Evolutionary conservation across 64 coral and sea anemone genomes (phyloP), one percentile per base, ranked within the genome.

Genomic region (Pocillopora damicornis): DNA sequence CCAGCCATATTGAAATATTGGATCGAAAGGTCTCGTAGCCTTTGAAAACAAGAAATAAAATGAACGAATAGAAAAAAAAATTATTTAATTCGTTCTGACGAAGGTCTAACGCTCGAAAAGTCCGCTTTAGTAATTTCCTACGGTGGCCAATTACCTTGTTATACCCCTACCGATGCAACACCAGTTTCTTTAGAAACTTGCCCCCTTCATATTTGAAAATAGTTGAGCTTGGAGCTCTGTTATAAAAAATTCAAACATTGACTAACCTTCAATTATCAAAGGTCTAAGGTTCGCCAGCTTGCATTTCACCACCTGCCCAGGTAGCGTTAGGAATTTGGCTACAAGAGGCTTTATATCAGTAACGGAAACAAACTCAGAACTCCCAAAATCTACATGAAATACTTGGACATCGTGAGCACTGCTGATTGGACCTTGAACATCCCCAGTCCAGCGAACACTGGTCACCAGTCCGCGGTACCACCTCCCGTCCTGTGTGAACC

Each of bases 321-420:
- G 97, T 2, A 95, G 61, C 59, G 81, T 90, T 91, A 93, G 87
- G 16, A 99, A 99, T 75, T 87, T 78, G 22, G 93, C 79, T 26
- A 93, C 61, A 13, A 99, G 73, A 8, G 86, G 90, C 15, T 88
- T 80, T 11, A 93, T 63, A 72, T 95, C 78, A 45, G 59, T 77
- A 35, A 89, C 82, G 10, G 77, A 42, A 58, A 98, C 74, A 83
- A 83, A 92, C 63, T 98, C 96, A 7, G 60, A 84, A 84, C 94
- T 92, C 12, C 93, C 93, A 76, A 94, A 98, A 63, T 98, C 96
- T 61, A 98, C 77, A 42, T 98, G 94, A 58, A 98, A 98, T 74
- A 98, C 96, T 82, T 90, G 77, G 1, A 96, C 80, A 59, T 76
- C 59, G 56, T 72, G 79, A 26, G 42, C 77, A 56, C 71, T 25